Base-by-base conservation (phyloP, 2,113 vertebrate species). In the Corythornis vintsioides region DNA sequence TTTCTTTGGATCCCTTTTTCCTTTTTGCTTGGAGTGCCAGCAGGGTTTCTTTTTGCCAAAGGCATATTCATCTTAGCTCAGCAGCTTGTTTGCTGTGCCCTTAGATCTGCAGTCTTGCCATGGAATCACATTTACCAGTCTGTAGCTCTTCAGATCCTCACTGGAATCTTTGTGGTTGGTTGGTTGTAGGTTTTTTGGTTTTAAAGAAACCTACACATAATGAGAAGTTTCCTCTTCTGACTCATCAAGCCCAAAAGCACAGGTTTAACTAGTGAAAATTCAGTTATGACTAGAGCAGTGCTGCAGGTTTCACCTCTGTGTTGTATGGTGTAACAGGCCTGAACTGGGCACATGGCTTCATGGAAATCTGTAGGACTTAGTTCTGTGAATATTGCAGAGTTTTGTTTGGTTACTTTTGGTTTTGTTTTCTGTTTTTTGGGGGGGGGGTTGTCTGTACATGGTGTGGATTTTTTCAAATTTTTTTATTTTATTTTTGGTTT, bases 1-100 rank as follows among this genome's bases (percentile, higher is more conserved):
- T 96, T 90, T 86, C 31, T 17, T 88, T 95, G 80, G 76, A 78
- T 86, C 31, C 48, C 25, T 69, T 43, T 59, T 81, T 81, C 76
- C 73, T 83, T 25, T 66, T 73, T 92, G 29, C 88, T 88, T 77
- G 45, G 45, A 61, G 26, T 59, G 24, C 45, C 70, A 65, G 18
- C 33, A 88, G 69, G 4, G 38, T 80, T 94, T 80, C 29, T 61
- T 28, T 83, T 63, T 43, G 56, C 47, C 31, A 73, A 80, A 78
- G 14, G 48, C 11, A 9, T 66, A 19, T 31, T 80, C 25, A 56
- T 0, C 28, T 95, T 74, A 50, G 20, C 57, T 65, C 21, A 66
- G 31, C 22, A 57, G 24, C 14, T 65, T 94, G 18, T n/a, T 89
- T 88, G 40, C 50, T 73, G 0, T 85, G 35, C 45, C 26, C 20